Base-by-base conservation (phyloP, 2,113 vertebrate genomes). In the Plectropomus leopardus region DNA sequence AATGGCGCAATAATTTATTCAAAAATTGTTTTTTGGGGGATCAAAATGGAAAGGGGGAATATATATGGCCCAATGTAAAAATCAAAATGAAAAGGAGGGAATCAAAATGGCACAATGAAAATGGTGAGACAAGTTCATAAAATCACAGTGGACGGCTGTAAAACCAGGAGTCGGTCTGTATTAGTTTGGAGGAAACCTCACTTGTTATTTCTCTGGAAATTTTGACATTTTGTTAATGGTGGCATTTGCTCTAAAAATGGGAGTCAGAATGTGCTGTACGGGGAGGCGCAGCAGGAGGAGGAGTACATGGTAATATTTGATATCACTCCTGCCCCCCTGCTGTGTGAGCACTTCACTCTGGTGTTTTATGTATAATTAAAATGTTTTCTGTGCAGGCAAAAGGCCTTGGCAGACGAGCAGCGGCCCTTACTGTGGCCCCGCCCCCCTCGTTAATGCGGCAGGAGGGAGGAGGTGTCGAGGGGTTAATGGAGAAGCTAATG, bases 401-500 rank as follows among this genome's bases (percentile, higher is more conserved):
- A 66, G 54, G 72, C 44, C 36, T 64, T 24, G 0, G 13, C 32
- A 51, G 40, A 60, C 5, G 2, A 30, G 34, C 53, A 30, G 34
- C 53, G 0, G 19, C 16, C 44, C 28, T 72, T 63, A 72, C 80
- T 78, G 60, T 69, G 68, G 73, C 71, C 64, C 48, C 26, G 1
- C 69, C 82, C 50, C 16, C 3, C 63, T 82, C 13, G 0, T 77
- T 82, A 80, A 69, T 69, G 74, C 34, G 34, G 70, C 30, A 7
- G 44, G 30, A 50, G 47, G 77, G 64, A 75, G 80, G 66, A 26
- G 60, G 71, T 21, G 44, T 67, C 42, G 3, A 48, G 48, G 77
- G 84, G 84, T 88, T 88, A 88, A 88, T 86, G 80, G 80, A 78
- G 80, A 78, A 40, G 70, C 74, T 82, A 78, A 78, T 81, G 44